phyloP scores from a whole-genome alignment of 2,113 vertebrate genomes.

The Henicopernis longicauda region DNA sequence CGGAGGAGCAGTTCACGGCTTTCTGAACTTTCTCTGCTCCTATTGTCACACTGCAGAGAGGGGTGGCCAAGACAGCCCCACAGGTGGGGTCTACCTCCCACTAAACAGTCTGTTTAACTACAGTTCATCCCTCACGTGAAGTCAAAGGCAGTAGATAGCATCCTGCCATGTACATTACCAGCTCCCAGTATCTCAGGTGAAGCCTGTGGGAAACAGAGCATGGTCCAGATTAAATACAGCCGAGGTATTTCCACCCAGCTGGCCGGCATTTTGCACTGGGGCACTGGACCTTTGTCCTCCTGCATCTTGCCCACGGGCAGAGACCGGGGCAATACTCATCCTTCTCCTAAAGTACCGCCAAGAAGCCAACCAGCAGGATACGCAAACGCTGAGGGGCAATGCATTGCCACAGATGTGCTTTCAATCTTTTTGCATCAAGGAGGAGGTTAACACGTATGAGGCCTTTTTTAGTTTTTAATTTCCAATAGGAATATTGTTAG shows the following conservation, averaged over 20 bases:
- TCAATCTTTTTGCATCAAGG: not conserved
- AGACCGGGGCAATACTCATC: not conserved
- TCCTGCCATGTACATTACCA: not conserved
- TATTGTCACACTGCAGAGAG: not conserved
- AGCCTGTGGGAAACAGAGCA: not conserved
- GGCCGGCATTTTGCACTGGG: rapidly evolving
- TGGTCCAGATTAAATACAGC: not conserved
- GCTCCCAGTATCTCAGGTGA: not conserved
- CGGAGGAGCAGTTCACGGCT: not conserved
- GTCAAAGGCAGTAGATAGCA: not conserved
- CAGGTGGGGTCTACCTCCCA: not conserved
- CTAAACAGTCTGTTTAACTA: not conserved
- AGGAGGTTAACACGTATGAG: not conserved
- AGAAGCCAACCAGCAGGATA: not conserved
- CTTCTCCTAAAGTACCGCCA: rapidly evolving
- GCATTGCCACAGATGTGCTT: not conserved
- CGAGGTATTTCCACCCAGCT: not conserved
- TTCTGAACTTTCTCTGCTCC: not conserved
- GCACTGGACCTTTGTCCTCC: not conserved
- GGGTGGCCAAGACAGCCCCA: not conserved
- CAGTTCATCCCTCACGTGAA: rapidly evolving
- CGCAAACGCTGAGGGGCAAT: rapidly evolving
- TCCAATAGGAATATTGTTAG: not conserved
- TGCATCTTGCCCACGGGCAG: not conserved
- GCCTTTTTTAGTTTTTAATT: not conserved